phyloP scores from a whole-genome alignment of 2,797 vertebrate species.

The Danio tinwini region DNA sequence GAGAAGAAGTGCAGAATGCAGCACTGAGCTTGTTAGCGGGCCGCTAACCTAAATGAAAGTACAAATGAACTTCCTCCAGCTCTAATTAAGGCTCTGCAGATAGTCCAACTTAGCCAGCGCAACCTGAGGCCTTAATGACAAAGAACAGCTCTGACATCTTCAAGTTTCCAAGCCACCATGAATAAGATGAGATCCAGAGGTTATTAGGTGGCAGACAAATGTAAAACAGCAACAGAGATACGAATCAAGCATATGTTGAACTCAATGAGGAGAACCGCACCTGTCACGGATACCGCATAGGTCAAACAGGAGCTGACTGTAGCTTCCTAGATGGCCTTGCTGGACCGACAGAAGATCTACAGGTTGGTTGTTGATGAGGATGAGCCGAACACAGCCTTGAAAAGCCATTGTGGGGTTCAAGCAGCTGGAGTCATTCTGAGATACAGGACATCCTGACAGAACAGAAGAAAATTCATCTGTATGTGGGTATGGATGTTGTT shows the following conservation, averaged over 20 bases:
- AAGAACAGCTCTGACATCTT: slow-evolving; percentile 37
- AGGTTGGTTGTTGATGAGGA: slow-evolving; percentile 92
- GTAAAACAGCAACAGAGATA: slow-evolving; percentile 20
- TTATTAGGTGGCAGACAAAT: background rate
- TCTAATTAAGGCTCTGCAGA: slow-evolving; percentile 56
- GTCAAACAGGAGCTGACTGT: slow-evolving; percentile 93
- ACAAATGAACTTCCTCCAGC: slow-evolving; percentile 53
- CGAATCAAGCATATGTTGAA: background rate
- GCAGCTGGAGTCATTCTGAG: slow-evolving; percentile 80
- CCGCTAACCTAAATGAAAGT: slow-evolving; percentile 46
- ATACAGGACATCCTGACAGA: slow-evolving; percentile 86
- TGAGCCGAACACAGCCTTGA: slow-evolving; percentile 95
- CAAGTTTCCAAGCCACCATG: background rate
- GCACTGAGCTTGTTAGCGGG: slow-evolving; percentile 55
- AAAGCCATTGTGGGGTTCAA: slow-evolving; percentile 85
- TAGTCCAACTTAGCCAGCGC: slow-evolving; percentile 31
- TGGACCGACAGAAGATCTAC: slow-evolving; percentile 90
- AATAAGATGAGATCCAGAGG: background rate
- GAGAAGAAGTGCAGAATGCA: slow-evolving; percentile 49
- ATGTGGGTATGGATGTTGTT: background rate
- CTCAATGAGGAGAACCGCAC: slow-evolving; percentile 70
- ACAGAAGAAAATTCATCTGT: background rate
- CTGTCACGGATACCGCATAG: slow-evolving; percentile 96
- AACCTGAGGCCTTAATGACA: slow-evolving; percentile 31
- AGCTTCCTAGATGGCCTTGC: slow-evolving; percentile 91